phyloP scores from a whole-genome alignment of 2,113 vertebrate genomes.

The Rhipidura dahli region DNA sequence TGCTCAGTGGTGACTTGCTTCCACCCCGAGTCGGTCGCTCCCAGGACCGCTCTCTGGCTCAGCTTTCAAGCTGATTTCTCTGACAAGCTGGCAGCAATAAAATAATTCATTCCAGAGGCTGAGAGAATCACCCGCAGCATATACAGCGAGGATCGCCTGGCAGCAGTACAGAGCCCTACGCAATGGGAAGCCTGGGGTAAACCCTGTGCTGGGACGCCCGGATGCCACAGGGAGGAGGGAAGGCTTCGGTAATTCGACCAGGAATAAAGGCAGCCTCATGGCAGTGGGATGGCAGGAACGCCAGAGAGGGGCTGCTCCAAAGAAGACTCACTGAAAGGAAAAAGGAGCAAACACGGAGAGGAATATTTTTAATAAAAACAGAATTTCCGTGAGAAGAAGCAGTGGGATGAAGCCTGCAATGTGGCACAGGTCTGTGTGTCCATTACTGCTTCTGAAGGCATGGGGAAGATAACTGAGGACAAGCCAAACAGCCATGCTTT shows the following conservation, averaged over 20 bases:
- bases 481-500: neutral
- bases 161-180: conserved; percentile 42
- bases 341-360: neutral
- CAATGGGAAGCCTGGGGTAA: conserved; percentile 59
- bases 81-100: conserved; percentile 53
- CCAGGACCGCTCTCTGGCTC: conserved; percentile 4
- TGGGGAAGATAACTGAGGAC: neutral
- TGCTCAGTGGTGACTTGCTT: neutral
- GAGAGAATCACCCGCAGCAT: conserved; percentile 40
- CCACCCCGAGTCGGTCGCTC: neutral
- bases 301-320: neutral
- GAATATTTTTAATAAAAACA: neutral
- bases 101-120: conserved; percentile 63
- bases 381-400: neutral
- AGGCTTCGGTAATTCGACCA: neutral
- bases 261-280: conserved; percentile 21
- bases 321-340: neutral
- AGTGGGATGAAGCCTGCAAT: neutral
- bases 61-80: conserved; percentile 59
- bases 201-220: neutral
- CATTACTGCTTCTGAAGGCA: neutral
- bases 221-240: neutral
- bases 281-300: neutral
- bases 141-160: neutral
- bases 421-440: neutral